A percentile compares a stretch with the other conserved stretches of the same genome.
phyloP scores from a whole-genome alignment of 2,797 vertebrate genomes.

The Calcarius lapponicus region DNA sequence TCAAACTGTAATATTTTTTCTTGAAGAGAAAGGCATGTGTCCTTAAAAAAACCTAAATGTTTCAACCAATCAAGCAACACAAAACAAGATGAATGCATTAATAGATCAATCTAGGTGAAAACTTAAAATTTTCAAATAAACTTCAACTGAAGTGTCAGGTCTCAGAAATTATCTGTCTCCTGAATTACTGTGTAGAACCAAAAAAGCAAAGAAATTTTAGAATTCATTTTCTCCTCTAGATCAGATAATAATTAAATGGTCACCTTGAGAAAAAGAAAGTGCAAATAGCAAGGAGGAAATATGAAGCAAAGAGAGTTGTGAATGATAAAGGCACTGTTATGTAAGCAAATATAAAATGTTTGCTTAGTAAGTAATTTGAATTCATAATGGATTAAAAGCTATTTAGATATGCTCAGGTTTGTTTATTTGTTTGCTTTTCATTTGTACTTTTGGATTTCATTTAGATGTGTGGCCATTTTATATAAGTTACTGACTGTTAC shows the following conservation, averaged over 20 bases:
- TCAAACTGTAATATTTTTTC: neutral
- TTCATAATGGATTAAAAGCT: neutral
- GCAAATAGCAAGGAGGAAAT: neutral
- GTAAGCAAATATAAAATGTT: neutral
- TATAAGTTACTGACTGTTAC: neutral
- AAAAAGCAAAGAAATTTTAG: neutral
- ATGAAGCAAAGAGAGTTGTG: neutral
- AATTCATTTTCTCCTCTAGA: neutral
- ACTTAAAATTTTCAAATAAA: neutral
- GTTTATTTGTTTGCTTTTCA: neutral
- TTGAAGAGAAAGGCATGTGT: accelerated
- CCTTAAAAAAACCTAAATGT: neutral
- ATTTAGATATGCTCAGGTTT: neutral
- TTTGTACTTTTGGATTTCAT: neutral
- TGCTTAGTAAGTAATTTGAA: neutral
- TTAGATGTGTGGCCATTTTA: neutral
- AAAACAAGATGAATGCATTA: neutral
- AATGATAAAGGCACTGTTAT: neutral
- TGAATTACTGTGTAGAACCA: neutral
- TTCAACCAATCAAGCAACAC: neutral
- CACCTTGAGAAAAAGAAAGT: neutral
- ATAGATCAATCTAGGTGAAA: neutral
- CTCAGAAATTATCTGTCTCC: neutral
- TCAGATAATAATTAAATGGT: neutral
- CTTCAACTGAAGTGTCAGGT: neutral